Conservation (phyloP, 2,113 vertebrate genomes). For the Paracanthobrama guichenoti region DNA sequence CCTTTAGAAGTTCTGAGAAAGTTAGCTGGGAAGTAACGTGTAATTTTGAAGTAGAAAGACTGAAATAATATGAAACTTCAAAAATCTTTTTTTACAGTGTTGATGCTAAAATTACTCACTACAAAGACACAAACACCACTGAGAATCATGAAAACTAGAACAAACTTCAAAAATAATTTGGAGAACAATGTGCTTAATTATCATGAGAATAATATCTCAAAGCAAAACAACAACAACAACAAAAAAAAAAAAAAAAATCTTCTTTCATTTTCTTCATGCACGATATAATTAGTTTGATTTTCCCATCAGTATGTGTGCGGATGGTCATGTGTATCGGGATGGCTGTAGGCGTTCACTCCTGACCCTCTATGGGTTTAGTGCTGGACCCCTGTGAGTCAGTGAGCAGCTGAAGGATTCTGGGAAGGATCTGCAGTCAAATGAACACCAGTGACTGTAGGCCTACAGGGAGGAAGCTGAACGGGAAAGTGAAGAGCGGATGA, state of each 20-base stretch:
- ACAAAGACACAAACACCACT: not conserved
- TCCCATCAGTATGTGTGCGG: not conserved
- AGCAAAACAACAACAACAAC: not conserved
- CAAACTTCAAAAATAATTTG: not conserved
- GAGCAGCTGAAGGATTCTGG: constrained; percentile 42
- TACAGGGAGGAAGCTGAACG: not conserved
- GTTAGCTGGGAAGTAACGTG: too few species aligned
- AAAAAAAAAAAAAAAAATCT: too few species aligned
- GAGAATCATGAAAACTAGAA: not conserved
- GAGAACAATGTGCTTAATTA: not conserved
- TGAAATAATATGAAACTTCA: not conserved
- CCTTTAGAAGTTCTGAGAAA: too few species aligned
- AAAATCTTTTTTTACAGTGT: not conserved
- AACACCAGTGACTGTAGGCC: constrained; percentile 22
- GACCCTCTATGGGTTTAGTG: not conserved
- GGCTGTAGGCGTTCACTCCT: constrained; percentile 3
- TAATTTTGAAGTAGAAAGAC: too few species aligned
- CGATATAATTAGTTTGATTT: not conserved
- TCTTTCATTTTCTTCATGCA: not conserved
- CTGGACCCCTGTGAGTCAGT: constrained; percentile 34
- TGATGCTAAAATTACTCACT: too few species aligned
- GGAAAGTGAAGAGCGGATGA: not conserved
- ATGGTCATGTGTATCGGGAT: not conserved
- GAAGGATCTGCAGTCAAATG: constrained; percentile 33
- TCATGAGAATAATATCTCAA: not conserved